Evolutionary conservation across 2,113 vertebrate genomes (phyloP).

Genomic region (Scytalopus superciliaris): DNA sequence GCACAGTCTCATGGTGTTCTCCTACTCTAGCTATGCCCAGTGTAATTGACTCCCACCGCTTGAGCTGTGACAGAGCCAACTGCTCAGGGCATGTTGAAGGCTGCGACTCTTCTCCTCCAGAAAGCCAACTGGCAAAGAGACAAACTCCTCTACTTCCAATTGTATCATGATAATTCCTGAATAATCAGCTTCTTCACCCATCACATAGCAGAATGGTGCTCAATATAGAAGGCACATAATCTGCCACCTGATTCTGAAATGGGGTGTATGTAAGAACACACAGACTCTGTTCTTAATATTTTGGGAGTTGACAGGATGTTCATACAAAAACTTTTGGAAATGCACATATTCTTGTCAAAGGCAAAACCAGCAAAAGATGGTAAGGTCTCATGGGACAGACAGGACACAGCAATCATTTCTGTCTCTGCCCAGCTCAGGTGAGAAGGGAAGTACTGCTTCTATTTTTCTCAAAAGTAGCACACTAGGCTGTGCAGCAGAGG

Average conservation of each 20-base stretch:
- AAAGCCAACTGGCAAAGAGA: neutral
- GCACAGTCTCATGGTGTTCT: neutral
- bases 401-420: neutral
- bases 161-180: neutral
- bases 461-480: neutral
- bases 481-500: neutral
- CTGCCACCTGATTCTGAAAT: neutral
- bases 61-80: neutral
- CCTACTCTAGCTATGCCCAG: neutral
- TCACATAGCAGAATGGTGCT: neutral
- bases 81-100: neutral
- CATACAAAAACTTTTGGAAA: neutral
- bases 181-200: neutral
- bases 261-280: neutral
- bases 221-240: neutral
- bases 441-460: neutral
- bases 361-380: neutral
- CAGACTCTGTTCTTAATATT: neutral
- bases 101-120: neutral
- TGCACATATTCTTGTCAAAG: neutral
- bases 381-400: neutral
- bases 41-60: neutral
- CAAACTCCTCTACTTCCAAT: neutral
- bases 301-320: neutral
- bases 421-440: fast-evolving